These are phyloP conservation scores for Graptemys geographica DNA, from an alignment of 2,797 vertebrate species.

Conservation along the genomic window DNA sequence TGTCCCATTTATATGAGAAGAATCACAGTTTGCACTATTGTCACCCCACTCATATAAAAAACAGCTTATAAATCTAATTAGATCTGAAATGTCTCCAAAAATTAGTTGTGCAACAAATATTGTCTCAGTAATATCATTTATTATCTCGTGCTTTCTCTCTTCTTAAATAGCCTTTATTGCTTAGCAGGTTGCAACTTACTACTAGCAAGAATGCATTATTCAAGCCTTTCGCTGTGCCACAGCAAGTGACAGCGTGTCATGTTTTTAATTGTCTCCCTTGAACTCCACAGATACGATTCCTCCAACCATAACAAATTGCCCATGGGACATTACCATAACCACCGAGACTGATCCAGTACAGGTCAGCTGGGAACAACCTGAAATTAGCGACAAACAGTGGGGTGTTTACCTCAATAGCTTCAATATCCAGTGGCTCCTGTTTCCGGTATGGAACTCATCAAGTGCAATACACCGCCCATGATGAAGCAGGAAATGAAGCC, in stretches of 20 bases:
- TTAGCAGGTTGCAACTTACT: neutral
- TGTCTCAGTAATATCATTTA: neutral
- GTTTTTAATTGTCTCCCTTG: neutral
- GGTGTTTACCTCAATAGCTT: neutral
- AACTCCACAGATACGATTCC: neutral
- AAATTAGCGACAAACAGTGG: neutral
- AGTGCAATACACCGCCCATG: neutral
- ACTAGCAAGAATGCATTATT: neutral
- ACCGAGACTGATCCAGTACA: neutral
- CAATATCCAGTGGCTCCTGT: neutral
- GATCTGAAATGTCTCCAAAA: neutral
- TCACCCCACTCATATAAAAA: neutral
- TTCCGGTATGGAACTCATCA: neutral
- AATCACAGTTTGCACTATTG: neutral
- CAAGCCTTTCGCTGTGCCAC: neutral
- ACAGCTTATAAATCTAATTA: neutral
- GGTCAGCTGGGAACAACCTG: neutral
- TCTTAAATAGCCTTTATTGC: neutral
- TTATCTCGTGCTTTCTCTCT: neutral
- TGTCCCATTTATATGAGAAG: neutral
- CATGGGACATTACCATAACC: neutral
- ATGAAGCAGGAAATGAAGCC: neutral
- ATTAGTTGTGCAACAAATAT: accelerated
- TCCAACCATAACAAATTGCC: neutral
- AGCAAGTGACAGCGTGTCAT: neutral